Conservation (phyloP, 1,140 invertebrate genomes). For the Ceratoteleas bidentatus region DNA sequence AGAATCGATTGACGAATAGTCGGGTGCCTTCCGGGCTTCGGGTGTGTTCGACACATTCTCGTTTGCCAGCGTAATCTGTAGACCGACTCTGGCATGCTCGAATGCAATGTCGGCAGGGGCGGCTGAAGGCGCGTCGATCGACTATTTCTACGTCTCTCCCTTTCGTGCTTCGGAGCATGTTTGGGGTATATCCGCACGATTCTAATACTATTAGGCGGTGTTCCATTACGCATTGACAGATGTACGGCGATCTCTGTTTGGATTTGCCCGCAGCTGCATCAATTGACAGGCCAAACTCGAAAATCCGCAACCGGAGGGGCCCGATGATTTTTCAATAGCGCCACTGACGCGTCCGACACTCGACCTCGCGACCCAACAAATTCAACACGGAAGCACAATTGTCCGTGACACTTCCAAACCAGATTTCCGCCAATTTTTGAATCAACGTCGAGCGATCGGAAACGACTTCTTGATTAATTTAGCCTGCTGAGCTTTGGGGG, state of each 20-base stretch:
- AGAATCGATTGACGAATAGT: conserved; percentile 64
- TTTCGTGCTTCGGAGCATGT: conserved; percentile 49
- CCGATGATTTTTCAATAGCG: conserved; percentile 46
- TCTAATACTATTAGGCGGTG: conserved; percentile 80
- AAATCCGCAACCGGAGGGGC: conserved; percentile 40
- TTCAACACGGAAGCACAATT: conserved; percentile 40
- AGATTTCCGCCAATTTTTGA: conserved; percentile 28
- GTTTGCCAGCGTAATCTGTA: conserved; percentile 52
- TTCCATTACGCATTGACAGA: conserved; percentile 79
- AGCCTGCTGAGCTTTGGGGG: too few relatives aligned
- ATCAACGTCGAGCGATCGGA: conserved; percentile 5
- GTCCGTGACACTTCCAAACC: conserved; percentile 33
- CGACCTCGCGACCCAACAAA: conserved; percentile 33
- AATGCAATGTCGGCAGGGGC: conserved; percentile 44
- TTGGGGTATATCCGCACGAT: conserved; percentile 70
- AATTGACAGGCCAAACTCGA: conserved; percentile 68
- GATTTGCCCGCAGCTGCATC: conserved; percentile 74
- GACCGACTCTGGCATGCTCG: conserved; percentile 44
- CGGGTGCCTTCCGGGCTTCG: conserved; percentile 60
- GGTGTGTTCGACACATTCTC: conserved; percentile 59
- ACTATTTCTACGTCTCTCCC: conserved; percentile 68
- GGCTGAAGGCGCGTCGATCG: conserved; percentile 69
- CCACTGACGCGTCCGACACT: conserved; percentile 35
- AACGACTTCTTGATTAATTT: conserved; percentile 36
- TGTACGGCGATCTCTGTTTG: conserved; percentile 74